A percentile compares a stretch with the other conserved stretches of the same genome.
Conservation (phyloP, 2,888 invertebrate species). For the Limnephilus rhombicus region DNA sequence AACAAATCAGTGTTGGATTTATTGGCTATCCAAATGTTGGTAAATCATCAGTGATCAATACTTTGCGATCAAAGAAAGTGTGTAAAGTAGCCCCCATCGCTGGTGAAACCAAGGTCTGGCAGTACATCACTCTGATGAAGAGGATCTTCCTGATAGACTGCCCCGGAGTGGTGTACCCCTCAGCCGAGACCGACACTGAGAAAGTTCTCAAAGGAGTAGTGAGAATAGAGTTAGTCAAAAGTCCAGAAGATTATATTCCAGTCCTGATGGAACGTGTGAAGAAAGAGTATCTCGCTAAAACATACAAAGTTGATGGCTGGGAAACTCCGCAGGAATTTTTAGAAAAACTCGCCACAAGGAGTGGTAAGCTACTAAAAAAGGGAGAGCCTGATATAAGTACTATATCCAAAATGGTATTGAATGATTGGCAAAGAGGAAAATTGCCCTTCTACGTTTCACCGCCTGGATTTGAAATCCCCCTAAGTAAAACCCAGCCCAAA, state of each 20-base stretch:
- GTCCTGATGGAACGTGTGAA: constrained; percentile 92
- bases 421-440: constrained; percentile 99
- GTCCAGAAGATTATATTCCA: constrained; percentile 96
- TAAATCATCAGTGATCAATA: constrained; percentile 98
- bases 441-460: constrained; percentile 96
- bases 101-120: constrained; percentile 99
- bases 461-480: constrained; percentile 86
- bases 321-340: constrained; percentile 90
- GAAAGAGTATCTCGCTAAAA: constrained; percentile 91
- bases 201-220: constrained; percentile 98
- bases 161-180: constrained; percentile 98
- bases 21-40: constrained; percentile 99
- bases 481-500: constrained; percentile 69
- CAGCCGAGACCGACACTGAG: constrained; percentile 95
- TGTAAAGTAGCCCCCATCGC: constrained; percentile 99
- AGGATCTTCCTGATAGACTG: constrained; percentile 98
- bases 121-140: constrained; percentile 98
- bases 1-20: constrained; percentile 99
- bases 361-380: constrained; percentile 95
- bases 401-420: constrained; percentile 95
- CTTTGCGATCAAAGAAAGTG: constrained; percentile 96
- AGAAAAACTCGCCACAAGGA: constrained; percentile 90
- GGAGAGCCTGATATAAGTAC: constrained; percentile 97
- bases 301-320: constrained; percentile 93
- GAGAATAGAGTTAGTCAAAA: constrained; percentile 94